phyloP scores from a whole-genome alignment of 2,113 vertebrate species.

The Labeo rohita region DNA sequence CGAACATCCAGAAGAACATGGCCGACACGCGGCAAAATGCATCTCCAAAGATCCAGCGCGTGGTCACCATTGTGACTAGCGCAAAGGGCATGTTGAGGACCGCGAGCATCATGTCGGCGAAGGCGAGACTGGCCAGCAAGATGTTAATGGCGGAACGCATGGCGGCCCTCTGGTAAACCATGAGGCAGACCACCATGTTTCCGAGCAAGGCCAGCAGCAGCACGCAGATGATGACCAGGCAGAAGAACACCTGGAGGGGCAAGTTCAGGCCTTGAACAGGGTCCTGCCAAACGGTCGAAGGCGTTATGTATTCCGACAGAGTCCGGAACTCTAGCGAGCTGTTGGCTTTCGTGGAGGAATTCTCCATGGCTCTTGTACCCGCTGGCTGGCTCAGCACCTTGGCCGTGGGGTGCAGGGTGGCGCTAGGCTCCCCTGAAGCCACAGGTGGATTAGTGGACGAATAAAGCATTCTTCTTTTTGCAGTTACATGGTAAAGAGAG shows the following conservation, averaged over 20 bases:
- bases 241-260: constrained; percentile 91
- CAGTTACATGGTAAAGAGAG: constrained; percentile 60
- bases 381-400: constrained; percentile 73
- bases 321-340: constrained; percentile 60
- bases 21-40: constrained; percentile 90
- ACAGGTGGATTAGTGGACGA: constrained; percentile 74
- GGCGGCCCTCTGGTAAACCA: constrained; percentile 97
- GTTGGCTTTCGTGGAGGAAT: constrained; percentile 60
- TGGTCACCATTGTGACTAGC: constrained; percentile 87
- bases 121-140: constrained; percentile 93
- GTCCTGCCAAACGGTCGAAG: constrained; percentile 60
- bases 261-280: constrained; percentile 79
- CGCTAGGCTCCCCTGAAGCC: constrained; percentile 75
- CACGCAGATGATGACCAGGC: constrained; percentile 86
- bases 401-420: constrained; percentile 67
- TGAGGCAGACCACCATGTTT: constrained; percentile 95
- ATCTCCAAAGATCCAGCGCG: constrained; percentile 91
- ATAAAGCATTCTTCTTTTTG: constrained; percentile 80
- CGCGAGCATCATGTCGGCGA: constrained; percentile 95
- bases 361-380: constrained; percentile 58
- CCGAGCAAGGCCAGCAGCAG: constrained; percentile 89
- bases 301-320: background rate
- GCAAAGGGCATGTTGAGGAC: constrained; percentile 96
- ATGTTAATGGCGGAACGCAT: constrained; percentile 99
- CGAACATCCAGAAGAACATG: constrained; percentile 97